Percentiles rank a stretch among this genome's conserved stretches.
phyloP scores from a whole-genome alignment of 2,113 vertebrate species.

The Prietella phreatophila region DNA sequence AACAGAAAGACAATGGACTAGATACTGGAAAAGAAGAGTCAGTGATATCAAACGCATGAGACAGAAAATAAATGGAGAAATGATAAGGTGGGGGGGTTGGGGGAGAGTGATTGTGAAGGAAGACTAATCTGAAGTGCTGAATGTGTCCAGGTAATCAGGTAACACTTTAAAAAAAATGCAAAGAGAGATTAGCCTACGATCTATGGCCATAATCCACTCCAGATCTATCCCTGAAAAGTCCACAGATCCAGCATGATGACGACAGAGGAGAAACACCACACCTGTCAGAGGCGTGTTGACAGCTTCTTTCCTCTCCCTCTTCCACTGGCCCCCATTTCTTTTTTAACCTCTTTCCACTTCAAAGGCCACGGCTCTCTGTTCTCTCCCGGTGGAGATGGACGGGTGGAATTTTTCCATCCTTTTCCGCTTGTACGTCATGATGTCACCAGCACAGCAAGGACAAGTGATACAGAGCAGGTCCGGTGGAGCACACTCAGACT shows the following conservation, averaged over 20 bases:
- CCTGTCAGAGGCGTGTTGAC: conserved; percentile 46
- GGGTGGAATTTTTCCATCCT: conserved; percentile 47
- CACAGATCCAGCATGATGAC: conserved; percentile 21
- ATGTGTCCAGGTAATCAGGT: conserved; percentile 31
- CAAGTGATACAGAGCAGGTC: conserved; percentile 50
- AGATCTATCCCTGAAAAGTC: conserved; percentile 37
- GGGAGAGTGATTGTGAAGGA: not conserved
- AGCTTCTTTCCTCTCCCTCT: conserved; percentile 49
- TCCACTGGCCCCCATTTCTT: conserved; percentile 14
- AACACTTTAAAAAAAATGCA: conserved; percentile 2
- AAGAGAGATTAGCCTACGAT: conserved; percentile 43
- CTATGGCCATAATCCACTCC: conserved; percentile 36
- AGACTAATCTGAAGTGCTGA: conserved; percentile 19
- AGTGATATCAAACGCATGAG: conserved; percentile 16
- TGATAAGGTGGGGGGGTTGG: not conserved
- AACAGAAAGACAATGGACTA: not conserved
- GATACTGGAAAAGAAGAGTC: not conserved
- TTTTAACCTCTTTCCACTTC: conserved; percentile 37
- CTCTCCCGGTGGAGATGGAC: conserved; percentile 14
- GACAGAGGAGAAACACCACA: conserved; percentile 54
- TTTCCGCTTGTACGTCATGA: conserved; percentile 45
- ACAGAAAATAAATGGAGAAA: conserved; percentile 2
- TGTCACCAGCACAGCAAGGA: conserved; percentile 26
- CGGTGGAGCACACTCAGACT: not conserved
- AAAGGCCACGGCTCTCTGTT: conserved; percentile 35